Conservation (phyloP, 1,140 invertebrate genomes). For the Samia ricini region DNA sequence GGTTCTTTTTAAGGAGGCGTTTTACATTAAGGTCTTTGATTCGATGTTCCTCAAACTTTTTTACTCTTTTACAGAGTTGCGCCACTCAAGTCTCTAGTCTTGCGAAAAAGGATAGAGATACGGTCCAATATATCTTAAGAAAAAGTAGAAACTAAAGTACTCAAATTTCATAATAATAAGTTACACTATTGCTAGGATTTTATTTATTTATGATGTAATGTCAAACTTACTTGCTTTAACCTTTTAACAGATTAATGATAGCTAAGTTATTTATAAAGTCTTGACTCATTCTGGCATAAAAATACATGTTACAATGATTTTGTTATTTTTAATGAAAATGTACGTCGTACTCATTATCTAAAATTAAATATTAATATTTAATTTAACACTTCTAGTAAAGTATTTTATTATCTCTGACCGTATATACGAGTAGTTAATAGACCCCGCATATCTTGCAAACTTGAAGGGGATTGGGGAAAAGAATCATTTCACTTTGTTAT, state of each 20-base stretch:
- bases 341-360: not conserved
- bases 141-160: too few relatives aligned
- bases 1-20: too few relatives aligned
- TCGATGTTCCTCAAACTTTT: too few relatives aligned
- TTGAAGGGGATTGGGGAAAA: conserved; percentile 36
- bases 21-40: too few relatives aligned
- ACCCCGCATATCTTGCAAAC: conserved; percentile 36
- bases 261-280: not conserved
- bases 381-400: conserved; percentile 26
- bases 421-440: conserved; percentile 41
- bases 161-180: too few relatives aligned
- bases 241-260: not conserved
- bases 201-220: too few relatives aligned
- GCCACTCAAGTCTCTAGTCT: too few relatives aligned
- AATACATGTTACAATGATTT: not conserved
- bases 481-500: conserved; percentile 42
- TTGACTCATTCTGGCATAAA: not conserved
- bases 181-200: too few relatives aligned
- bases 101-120: too few relatives aligned
- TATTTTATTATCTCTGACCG: conserved; percentile 9
- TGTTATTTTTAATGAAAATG: not conserved
- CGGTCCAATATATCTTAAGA: too few relatives aligned
- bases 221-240: not conserved
- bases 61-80: too few relatives aligned
- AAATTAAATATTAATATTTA: not conserved